These are phyloP conservation scores for Pedetes capensis DNA, from an alignment of 2,113 vertebrate species.

Conservation along the genomic window DNA sequence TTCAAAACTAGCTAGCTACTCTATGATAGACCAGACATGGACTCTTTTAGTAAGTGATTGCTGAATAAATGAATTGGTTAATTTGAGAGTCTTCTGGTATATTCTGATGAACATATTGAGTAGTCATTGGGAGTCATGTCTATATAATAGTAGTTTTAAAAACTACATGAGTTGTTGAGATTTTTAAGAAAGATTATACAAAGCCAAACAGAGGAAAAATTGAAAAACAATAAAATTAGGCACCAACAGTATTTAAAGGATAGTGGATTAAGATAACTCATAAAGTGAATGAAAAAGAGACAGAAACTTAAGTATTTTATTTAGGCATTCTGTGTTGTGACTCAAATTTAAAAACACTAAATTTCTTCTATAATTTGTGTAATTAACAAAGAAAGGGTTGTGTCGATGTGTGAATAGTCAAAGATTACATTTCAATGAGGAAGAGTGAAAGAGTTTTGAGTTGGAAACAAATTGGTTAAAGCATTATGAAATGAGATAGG, in stretches of 20 bases:
- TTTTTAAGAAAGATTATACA: background rate
- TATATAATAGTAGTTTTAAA: background rate
- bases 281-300: background rate
- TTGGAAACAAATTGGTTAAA: conserved; percentile 8
- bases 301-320: background rate
- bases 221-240: background rate
- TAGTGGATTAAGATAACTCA: background rate
- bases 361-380: background rate
- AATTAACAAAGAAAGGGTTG: background rate
- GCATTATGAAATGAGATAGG: background rate
- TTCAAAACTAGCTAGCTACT: background rate
- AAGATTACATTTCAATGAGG: background rate
- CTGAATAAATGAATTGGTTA: background rate
- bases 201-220: background rate
- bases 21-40: background rate
- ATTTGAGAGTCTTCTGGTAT: background rate
- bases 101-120: background rate
- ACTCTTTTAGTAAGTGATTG: background rate
- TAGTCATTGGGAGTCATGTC: background rate
- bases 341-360: background rate
- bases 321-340: background rate
- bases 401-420: background rate
- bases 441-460: background rate
- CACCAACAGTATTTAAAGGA: background rate
- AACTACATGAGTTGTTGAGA: background rate